Base-by-base conservation (phyloP, 35 echinoderm and acorn worm genomes). In the Apostichopus californicus region DNA sequence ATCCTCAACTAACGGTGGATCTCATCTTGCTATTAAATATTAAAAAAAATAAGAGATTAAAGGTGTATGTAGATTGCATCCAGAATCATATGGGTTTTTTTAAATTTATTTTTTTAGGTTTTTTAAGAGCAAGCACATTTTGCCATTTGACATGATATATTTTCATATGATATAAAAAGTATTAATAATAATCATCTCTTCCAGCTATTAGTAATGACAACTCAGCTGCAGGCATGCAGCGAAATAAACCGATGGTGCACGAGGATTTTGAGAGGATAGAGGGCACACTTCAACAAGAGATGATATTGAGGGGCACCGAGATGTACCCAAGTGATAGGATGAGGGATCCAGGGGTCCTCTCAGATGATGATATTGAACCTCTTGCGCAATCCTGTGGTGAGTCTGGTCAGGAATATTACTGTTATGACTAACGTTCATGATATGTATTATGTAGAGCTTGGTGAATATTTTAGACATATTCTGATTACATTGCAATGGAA, bases 181-280 rank as follows among this genome's bases (percentile, higher is more conserved):
- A 1, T 9, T 61, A 9, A 61, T 61, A 18, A 7, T 18, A 75
- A 18, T 75, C 17, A 7, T 75, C 5, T 75, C 14, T 61, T 78
- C 5, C 91, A 97, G 93, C 93, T 54, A 94, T 93, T 56, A 86
- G 86, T 63, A 91, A 91, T 78, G 90, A 87, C 11, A 55, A 93
- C 21, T 63, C 83, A 22, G 87, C 81, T 3, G 56, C 86, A 17
- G 93, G 95, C 18, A 81, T 80, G 71, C 93, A 94, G 55, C 91
- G 80, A 56, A 96, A 99, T 63, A 99, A 99, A 79, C 91, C 79
- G 9, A 99, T 99, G 97, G 83, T 73, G 25, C 63, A 87, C 1
- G 97, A 96, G 73, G 97, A 99, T 82, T 99, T 90, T 75, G 77
- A 95, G 56, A 92, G 93, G 9, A 96, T 99, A 70, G 97, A 99